Conservation (phyloP, 2,888 invertebrate species). For the Apocheima hispidaria region DNA sequence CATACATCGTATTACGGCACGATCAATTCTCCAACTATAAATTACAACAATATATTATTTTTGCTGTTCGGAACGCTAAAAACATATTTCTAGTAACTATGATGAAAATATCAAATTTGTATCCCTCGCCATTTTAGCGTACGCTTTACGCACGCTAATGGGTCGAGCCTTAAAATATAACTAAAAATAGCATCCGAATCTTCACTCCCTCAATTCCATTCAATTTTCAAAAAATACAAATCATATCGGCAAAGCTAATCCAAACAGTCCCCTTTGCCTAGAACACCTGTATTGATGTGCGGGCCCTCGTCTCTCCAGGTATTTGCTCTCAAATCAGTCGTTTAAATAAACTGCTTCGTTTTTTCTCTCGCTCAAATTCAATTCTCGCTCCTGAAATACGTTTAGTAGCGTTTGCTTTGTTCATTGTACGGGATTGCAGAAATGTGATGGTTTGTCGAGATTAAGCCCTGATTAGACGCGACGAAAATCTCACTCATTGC, state of each 20-base stretch:
- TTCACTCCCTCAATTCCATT: conserved; percentile 10
- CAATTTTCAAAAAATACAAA: conserved; percentile 26
- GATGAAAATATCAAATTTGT: no score
- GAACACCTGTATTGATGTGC: conserved; percentile 64
- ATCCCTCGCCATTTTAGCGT: no score
- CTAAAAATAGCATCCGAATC: not conserved
- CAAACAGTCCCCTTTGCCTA: conserved; percentile 19
- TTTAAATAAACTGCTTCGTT: conserved; percentile 80
- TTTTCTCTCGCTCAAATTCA: conserved; percentile 71
- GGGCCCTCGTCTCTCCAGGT: conserved; percentile 64
- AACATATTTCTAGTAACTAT: no score
- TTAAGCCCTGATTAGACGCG: conserved; percentile 34
- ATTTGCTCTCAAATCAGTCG: conserved; percentile 82
- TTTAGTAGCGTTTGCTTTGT: conserved; percentile 67
- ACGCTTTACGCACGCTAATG: not conserved
- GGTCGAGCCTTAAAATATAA: not conserved
- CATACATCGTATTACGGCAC: no score
- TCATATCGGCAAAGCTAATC: conserved; percentile 30
- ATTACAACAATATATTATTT: no score
- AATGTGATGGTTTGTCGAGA: conserved; percentile 43
- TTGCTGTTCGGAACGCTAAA: no score
- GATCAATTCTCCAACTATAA: no score
- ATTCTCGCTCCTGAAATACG: conserved; percentile 70
- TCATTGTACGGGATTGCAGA: conserved; percentile 54
- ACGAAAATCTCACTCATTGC: conserved; percentile 24